These are phyloP conservation scores for Xestia sexstrigata DNA, from an alignment of 2,888 invertebrate species.

Conservation along the genomic window DNA sequence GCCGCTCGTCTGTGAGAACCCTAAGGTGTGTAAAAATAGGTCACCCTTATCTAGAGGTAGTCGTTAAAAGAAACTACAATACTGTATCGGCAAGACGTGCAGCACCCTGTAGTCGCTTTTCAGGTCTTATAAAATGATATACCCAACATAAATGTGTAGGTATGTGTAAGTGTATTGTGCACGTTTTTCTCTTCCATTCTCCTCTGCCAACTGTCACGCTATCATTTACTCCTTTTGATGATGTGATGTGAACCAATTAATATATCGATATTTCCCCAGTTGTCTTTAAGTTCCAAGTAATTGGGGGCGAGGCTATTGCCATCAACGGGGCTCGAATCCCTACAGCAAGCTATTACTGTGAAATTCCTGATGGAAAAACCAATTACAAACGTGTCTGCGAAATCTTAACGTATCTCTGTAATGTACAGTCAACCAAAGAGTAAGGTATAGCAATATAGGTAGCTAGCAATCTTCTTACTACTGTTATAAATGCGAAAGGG, in stretches of 20 bases:
- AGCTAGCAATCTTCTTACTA: too few species aligned
- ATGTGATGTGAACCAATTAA: not conserved
- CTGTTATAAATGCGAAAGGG: too few species aligned
- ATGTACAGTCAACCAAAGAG: too few species aligned
- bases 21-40: constrained; percentile 18
- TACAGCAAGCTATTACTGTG: not conserved
- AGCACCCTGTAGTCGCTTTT: not conserved
- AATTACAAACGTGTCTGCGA: not conserved
- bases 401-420: not conserved
- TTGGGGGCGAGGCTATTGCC: not conserved
- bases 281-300: not conserved
- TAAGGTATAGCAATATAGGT: too few species aligned
- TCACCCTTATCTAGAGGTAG: not conserved
- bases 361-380: not conserved
- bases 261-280: not conserved
- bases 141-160: too few species aligned
- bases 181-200: too few species aligned
- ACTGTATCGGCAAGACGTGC: not conserved
- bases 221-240: too few species aligned
- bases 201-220: too few species aligned
- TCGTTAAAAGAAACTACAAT: constrained; percentile 10
- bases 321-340: not conserved
- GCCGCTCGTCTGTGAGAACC: too few species aligned
- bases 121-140: not conserved
- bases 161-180: too few species aligned